Conservation (phyloP, 30 jellyfish, hydroid and myxozoan species). For the Catostylus mosaicus region DNA sequence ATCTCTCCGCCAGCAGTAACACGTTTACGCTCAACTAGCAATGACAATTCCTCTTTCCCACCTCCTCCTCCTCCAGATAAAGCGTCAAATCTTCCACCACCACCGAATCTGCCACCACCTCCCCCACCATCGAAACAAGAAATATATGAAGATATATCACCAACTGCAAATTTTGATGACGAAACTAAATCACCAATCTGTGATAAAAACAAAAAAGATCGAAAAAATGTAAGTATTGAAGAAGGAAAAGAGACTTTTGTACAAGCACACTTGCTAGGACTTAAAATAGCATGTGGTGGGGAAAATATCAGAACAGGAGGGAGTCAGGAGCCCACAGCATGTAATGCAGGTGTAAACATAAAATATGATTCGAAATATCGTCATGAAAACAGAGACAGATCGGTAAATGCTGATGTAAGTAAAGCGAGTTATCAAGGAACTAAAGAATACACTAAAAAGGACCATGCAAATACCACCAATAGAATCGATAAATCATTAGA, state of each 20-base stretch:
- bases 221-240: constrained; percentile 24
- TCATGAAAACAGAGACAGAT: not conserved
- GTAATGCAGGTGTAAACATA: not conserved
- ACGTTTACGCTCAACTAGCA: constrained; percentile 14
- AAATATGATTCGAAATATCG: not conserved
- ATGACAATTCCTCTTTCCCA: constrained; percentile 50
- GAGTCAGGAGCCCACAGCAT: not conserved
- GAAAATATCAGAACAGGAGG: not conserved
- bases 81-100: constrained; percentile 56
- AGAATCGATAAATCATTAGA: not conserved
- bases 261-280: constrained; percentile 55
- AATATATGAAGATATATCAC: constrained; percentile 92
- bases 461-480: not conserved
- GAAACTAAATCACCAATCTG: constrained; percentile 13
- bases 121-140: constrained; percentile 68
- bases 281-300: constrained; percentile 46
- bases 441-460: not conserved
- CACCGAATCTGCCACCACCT: constrained; percentile 72
- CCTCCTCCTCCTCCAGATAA: constrained; percentile 72
- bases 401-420: not conserved
- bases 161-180: constrained; percentile 73
- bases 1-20: constrained; percentile 78
- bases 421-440: constrained; percentile 2
- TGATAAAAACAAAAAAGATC: not conserved
- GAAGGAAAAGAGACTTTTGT: constrained; percentile 23